Evolutionary conservation across 1,140 invertebrate genomes (phyloP).

Genomic region (Zaprionus inermis): DNA sequence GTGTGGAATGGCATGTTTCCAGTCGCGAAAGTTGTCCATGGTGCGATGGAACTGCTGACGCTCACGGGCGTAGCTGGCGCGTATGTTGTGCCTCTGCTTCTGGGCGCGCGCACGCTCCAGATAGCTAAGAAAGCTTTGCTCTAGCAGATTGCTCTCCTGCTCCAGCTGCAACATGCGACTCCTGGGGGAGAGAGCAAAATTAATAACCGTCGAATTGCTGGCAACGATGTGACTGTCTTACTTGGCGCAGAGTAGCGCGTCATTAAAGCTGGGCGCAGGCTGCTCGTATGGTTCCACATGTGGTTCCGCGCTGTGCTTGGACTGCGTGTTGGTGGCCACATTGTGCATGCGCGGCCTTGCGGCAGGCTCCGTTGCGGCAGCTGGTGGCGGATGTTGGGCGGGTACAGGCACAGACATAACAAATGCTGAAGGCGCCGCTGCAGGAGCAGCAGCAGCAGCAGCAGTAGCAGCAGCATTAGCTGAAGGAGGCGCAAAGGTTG

Average conservation of each 20-base stretch:
- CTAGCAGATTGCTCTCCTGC: constrained; percentile 73
- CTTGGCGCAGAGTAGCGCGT: constrained; percentile 60
- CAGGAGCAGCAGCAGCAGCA: background rate
- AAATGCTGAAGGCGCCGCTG: background rate
- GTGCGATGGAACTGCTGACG: constrained; percentile 45
- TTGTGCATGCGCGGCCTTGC: constrained; percentile 15
- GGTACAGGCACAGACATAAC: background rate
- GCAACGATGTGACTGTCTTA: constrained; percentile 17
- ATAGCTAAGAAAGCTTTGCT: constrained; percentile 69
- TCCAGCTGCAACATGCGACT: constrained; percentile 75
- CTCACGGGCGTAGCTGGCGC: constrained; percentile 26
- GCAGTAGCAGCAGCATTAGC: background rate
- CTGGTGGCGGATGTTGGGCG: background rate
- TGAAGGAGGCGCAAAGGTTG: background rate
- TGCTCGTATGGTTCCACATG: background rate
- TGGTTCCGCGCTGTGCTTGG: background rate
- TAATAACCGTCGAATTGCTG: background rate
- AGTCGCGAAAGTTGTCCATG: constrained; percentile 37
- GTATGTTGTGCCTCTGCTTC: constrained; percentile 23
- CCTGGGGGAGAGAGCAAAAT: constrained; percentile 27
- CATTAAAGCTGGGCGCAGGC: constrained; percentile 46
- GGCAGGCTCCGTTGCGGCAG: background rate
- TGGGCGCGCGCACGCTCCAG: constrained; percentile 56
- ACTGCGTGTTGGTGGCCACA: constrained; percentile 39
- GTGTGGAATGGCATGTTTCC: constrained; percentile 32